A percentile compares a stretch with the other conserved stretches of the same genome.
phyloP scores from a whole-genome alignment of 2,888 invertebrate species.

The Mesorhabditis belari region DNA sequence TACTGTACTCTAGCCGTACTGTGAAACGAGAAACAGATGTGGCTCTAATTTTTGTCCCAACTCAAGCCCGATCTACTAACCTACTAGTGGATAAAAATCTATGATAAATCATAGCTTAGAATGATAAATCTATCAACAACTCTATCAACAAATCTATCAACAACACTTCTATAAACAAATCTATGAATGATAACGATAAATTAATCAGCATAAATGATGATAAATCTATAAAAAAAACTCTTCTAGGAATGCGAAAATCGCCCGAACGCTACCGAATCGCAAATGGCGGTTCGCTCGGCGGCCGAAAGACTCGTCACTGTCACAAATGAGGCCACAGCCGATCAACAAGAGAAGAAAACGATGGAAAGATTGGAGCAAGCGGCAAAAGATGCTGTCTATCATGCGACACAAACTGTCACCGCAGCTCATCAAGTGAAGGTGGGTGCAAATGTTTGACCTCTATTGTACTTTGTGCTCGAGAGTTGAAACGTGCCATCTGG shows the following conservation, averaged over 20 bases:
- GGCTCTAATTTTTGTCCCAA: no score
- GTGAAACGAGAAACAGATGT: no score
- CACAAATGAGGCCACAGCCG: conserved; percentile 75
- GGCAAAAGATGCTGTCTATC: conserved; percentile 57
- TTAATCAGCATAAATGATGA: no score
- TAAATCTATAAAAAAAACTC: background rate
- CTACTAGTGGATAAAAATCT: no score
- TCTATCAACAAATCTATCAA: no score
- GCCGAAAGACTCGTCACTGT: conserved; percentile 88
- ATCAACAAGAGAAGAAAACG: conserved; percentile 29
- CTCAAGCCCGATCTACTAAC: no score
- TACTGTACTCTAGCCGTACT: no score
- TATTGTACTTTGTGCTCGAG: conserved; percentile 53
- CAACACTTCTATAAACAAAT: no score
- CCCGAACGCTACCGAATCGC: conserved; percentile 42
- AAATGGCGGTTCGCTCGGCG: conserved; percentile 69
- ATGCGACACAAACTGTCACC: conserved; percentile 82
- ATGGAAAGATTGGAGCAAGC: conserved; percentile 45
- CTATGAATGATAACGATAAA: no score
- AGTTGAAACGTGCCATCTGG: conserved; percentile 2
- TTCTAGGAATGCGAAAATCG: conserved; percentile 27
- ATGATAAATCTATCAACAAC: no score
- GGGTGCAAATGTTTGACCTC: conserved; percentile 48
- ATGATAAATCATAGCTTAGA: no score
- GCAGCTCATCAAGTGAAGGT: conserved; percentile 71